Conservation (phyloP, 2,797 vertebrate species). For the Pseudochirops corinnae region DNA sequence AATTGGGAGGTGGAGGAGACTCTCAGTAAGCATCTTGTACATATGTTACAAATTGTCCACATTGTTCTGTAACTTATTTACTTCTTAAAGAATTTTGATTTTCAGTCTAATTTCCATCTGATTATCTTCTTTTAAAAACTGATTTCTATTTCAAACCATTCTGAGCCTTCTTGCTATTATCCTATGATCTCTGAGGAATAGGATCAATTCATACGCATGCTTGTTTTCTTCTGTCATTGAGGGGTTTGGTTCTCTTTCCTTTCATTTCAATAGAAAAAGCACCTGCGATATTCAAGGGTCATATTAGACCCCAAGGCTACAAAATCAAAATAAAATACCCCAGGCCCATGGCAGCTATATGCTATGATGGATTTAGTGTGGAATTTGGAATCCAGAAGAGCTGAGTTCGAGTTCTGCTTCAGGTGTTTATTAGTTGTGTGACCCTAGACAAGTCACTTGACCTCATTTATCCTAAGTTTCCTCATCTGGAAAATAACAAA, state of each 20-base stretch:
- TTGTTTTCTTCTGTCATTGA: not conserved
- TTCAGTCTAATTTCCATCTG: not conserved
- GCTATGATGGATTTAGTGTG: not conserved
- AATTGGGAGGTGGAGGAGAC: not conserved
- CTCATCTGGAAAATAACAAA: too few species aligned
- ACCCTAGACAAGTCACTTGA: not conserved
- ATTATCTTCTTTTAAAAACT: not conserved
- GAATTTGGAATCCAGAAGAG: not conserved
- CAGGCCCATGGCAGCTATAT: not conserved
- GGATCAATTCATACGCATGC: not conserved
- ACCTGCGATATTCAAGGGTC: not conserved
- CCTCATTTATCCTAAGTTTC: not conserved
- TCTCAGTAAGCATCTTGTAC: not conserved
- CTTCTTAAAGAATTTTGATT: not conserved
- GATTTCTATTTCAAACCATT: not conserved
- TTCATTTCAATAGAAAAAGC: not conserved
- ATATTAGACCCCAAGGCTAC: not conserved
- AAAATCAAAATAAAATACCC: not conserved
- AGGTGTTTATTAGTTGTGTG: not conserved
- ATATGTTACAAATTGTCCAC: not conserved
- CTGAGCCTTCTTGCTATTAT: not conserved
- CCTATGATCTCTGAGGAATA: not conserved
- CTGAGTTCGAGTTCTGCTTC: not conserved
- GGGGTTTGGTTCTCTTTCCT: not conserved
- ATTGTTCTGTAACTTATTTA: not conserved